Conservation (phyloP, 2,797 vertebrate species). For the Morus bassanus region DNA sequence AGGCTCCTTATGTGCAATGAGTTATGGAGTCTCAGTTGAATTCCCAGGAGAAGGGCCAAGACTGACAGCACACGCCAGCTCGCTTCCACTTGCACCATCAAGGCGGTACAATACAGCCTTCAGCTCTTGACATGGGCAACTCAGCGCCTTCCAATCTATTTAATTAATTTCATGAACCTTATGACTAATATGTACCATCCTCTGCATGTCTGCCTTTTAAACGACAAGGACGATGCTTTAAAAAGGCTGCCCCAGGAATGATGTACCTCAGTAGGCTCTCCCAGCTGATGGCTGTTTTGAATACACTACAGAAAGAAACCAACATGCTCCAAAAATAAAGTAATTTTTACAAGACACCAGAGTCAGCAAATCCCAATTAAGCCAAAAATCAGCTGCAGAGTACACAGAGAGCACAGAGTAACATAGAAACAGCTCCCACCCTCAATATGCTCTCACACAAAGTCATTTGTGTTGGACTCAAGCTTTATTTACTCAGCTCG, state of each 20-base stretch:
- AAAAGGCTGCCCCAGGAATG: background rate
- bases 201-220: background rate
- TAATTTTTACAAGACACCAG: background rate
- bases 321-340: background rate
- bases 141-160: background rate
- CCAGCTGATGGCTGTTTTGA: background rate
- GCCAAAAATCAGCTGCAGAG: background rate
- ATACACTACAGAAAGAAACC: background rate
- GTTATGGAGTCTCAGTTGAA: accelerated
- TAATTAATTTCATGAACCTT: background rate
- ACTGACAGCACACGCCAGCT: background rate
- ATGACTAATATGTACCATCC: background rate
- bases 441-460: background rate
- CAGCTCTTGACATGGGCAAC: background rate
- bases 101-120: background rate
- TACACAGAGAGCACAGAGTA: background rate
- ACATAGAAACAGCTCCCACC: conserved; percentile 3
- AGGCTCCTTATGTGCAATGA: accelerated
- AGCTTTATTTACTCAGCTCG: conserved; percentile 7
- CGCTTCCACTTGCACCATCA: accelerated
- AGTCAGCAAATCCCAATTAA: background rate
- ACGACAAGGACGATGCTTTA: background rate
- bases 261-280: background rate
- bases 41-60: background rate
- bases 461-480: background rate